Evolutionary conservation across 2,888 invertebrate genomes (phyloP).

Genomic region (Sphaeridia pumilis): DNA sequence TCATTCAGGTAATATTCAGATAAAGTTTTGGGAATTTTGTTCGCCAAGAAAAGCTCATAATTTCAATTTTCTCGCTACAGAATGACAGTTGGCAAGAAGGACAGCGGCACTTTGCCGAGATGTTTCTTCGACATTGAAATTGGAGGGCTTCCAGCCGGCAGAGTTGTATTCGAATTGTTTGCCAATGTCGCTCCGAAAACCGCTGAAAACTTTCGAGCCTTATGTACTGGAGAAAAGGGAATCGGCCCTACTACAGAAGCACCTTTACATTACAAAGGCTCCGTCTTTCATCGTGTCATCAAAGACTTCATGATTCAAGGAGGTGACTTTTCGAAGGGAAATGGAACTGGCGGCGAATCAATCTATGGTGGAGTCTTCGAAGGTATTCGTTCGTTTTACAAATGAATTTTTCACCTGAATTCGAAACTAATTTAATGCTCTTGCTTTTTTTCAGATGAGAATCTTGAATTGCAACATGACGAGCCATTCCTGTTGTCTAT

Average conservation of each 20-base stretch:
- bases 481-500: constrained; percentile 85
- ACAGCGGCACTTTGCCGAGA: constrained; percentile 45
- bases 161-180: constrained; percentile 81
- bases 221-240: constrained; percentile 89
- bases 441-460: too few species aligned
- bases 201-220: constrained; percentile 80
- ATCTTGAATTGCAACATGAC: constrained; percentile 77
- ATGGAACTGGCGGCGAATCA: constrained; percentile 97
- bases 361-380: constrained; percentile 95
- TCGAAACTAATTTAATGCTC: constrained; percentile 1
- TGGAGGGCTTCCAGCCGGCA: constrained; percentile 68
- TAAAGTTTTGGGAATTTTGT: too few species aligned
- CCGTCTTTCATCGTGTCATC: constrained; percentile 83
- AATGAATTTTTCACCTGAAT: background rate
- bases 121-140: constrained; percentile 91
- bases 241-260: constrained; percentile 68
- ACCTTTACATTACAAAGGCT: constrained; percentile 75
- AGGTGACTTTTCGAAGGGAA: constrained; percentile 69
- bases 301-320: constrained; percentile 83
- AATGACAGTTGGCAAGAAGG: constrained; percentile 25
- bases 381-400: constrained; percentile 43
- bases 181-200: constrained; percentile 80
- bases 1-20: too few species aligned
- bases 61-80: too few species aligned
- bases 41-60: too few species aligned